Conservation (phyloP, 2,113 vertebrate genomes). For the Oryzias woworae region DNA sequence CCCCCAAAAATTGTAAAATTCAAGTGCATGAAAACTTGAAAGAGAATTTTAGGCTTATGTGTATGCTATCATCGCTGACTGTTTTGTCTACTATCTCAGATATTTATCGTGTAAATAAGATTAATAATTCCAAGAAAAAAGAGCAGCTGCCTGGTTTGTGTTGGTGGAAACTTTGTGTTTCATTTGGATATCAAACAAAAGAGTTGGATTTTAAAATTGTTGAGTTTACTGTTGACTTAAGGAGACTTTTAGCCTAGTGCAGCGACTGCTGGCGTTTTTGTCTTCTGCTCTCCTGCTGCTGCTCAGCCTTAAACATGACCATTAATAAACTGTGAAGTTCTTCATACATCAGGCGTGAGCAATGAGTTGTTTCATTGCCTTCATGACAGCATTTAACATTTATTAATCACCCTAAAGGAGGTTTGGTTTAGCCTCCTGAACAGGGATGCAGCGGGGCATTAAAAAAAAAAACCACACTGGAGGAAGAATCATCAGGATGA, state of each 20-base stretch:
- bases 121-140: too few species aligned
- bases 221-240: conserved; percentile 47
- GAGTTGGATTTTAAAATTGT: conserved; percentile 36
- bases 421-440: conserved; percentile 28
- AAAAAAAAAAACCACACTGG: too few species aligned
- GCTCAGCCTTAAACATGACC: conserved; percentile 55
- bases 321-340: conserved; percentile 74
- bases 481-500: too few species aligned
- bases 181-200: conserved; percentile 37
- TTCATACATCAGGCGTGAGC: conserved; percentile 68
- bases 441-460: not conserved
- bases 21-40: too few species aligned
- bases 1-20: too few species aligned
- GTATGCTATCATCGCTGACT: too few species aligned
- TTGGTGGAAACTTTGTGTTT: not conserved
- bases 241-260: conserved; percentile 50
- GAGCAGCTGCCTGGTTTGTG: too few species aligned
- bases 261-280: conserved; percentile 41
- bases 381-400: conserved; percentile 74
- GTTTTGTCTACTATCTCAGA: too few species aligned
- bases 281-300: conserved; percentile 2
- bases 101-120: too few species aligned
- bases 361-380: conserved; percentile 68
- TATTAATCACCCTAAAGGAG: conserved; percentile 69
- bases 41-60: too few species aligned